Evolutionary conservation across 64 coral and sea anemone species (phyloP), one percentile per base, ranked within the genome.

Genomic region (Orbicella faveolata): DNA sequence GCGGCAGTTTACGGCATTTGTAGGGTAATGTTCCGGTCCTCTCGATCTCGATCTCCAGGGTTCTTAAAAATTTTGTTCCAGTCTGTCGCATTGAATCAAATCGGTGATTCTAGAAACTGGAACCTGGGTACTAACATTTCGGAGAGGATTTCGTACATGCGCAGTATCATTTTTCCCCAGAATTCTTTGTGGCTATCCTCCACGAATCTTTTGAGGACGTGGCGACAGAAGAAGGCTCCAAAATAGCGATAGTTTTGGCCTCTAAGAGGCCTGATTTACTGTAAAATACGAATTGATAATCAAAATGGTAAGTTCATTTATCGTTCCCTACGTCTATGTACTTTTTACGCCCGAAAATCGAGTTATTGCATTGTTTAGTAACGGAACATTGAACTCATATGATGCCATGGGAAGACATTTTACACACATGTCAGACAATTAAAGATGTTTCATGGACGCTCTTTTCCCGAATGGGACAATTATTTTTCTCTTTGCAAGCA

Each of bases 161-260:
- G 82, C 37, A 72, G 10, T 30, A 39, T 72, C 1, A 48, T 10
- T 13, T 26, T 90, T 67, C 72, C 95, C 95, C 95, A 96, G 81
- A 91, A 91, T 93, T 78, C 95, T 73, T 69, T 88, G 84, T 15
- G 72, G 41, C 54, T 53, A 4, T 91, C 16, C 78, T 90, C 77
- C 68, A 91, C 92, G 95, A 88, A 48, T 96, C 79, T 94, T 86
- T 76, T 96, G 95, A 77, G 95, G 95, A 96, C 95, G 95, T 96
- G 95, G 95, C 95, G 95, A 35, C 61, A 59, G 83, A 81, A 88
- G 62, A 88, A 73, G 79, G 65, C 67, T 87, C 62, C 74, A 90
- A 90, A 82, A 80, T 86, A 90, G 61, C 69, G 44, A 91, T 65
- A 83, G 26, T 75, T 93, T 90, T 89, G 82, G 95, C 90, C 95